phyloP scores from a whole-genome alignment of 1,140 invertebrate genomes.

The Monomorium pharaonis region DNA sequence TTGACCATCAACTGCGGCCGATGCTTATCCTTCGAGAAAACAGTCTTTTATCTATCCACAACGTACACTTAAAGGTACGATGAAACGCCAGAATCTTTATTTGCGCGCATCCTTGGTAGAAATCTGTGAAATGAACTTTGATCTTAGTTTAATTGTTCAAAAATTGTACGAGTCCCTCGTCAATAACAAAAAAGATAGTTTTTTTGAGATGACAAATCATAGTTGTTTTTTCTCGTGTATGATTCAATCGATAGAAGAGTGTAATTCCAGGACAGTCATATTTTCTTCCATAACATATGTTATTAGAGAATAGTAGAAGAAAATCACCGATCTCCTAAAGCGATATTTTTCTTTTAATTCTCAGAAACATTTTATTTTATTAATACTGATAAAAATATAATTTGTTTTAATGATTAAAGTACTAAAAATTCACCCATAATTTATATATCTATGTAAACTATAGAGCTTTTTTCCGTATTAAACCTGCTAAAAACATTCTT shows the following conservation, averaged over 20 bases:
- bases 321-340: too few relatives aligned
- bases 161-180: background rate
- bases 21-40: conserved; percentile 57
- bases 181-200: background rate
- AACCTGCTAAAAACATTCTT: too few relatives aligned
- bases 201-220: background rate
- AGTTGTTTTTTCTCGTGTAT: background rate
- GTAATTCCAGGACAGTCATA: background rate
- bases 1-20: conserved; percentile 42
- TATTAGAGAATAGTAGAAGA: background rate
- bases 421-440: too few relatives aligned
- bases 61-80: background rate
- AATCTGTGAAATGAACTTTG: background rate
- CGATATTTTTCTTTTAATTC: too few relatives aligned
- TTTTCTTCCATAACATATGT: background rate
- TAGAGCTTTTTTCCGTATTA: too few relatives aligned
- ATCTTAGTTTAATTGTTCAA: background rate
- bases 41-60: background rate
- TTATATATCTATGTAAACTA: too few relatives aligned
- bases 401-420: too few relatives aligned
- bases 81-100: background rate
- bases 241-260: background rate
- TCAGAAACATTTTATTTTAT: too few relatives aligned
- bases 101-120: background rate
- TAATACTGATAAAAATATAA: too few relatives aligned